Evolutionary conservation across 2,888 invertebrate species (phyloP), one percentile per base, ranked within the genome.

Genomic region (Acronicta psi): DNA sequence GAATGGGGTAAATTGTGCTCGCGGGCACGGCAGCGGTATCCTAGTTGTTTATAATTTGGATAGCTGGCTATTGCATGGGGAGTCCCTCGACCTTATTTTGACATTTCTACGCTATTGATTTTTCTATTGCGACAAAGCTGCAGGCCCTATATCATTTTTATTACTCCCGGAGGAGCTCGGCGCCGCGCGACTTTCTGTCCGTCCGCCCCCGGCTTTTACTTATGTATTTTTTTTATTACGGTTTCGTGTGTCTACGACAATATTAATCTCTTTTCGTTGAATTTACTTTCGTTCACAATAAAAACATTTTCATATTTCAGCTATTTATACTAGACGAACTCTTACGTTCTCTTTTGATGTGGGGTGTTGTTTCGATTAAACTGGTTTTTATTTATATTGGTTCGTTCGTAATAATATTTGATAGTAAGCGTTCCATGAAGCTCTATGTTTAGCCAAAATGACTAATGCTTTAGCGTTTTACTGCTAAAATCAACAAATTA

Each of bases 131-230:
- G 84, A 83, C 80, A 79, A 76, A 75, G 82, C 79, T 81, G 83
- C 81, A 84, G 78, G 79, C 78, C 79, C 78, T 90, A 85, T 86
- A 90, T 90, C 88, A 90, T 86, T 89, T 88, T 88, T 90, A 89
- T 89, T 78, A 80, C 81, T 84, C 90, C 88, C 61, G 42, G 87
- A 79, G 90, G 80, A 79, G 75, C 68, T 59, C 37, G 36, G 77
- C 80, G 80, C 82, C 82, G 81, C 81, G 80, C 77, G 82, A 81
- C 82, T 81, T 79, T 81, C 79, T 83, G 83, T 84, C 83, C 81
- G 82, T 80, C 79, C 79, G 81, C 83, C 81, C 69, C 64, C 73
- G 80, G 82, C 78, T 80, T 80, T 84, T 79, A 67, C 83, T 82
- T 86, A 86, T 87, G 84, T 88, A 82, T 87, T 86, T 87, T 58